Base-by-base conservation (phyloP, 1,140 invertebrate genomes). In the Solenopsis fugax region DNA sequence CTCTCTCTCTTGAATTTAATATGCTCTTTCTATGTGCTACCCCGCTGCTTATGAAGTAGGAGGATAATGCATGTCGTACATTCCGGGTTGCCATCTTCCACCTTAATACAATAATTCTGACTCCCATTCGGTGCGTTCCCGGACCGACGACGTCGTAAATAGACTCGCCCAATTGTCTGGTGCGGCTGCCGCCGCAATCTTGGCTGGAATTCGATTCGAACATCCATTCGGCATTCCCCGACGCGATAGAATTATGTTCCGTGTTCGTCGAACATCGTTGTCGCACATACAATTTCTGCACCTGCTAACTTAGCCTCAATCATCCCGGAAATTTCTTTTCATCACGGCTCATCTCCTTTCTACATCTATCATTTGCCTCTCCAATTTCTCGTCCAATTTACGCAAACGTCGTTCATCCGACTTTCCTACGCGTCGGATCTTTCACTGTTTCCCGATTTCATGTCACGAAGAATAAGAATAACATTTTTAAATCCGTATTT, bases 81-180 rank as follows among this genome's bases (percentile, higher is more conserved):
- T 89, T 75, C 67, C 24, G 37, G 37, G n/a, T 69, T 60, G 45
- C 24, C 48, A 4, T 65, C 69, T 58, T 80, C 41, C 56, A 52
- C 37, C 73, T 82, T 65, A 90, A 78, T 86, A 87, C 45, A 84
- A 89, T 90, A 87, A 90, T 89, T 73, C 60, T 87, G 48, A 34
- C 85, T 50, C 29, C 34, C n/a, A 50, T 64, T n/a, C 58, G 77
- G 50, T 65, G 76, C 71, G 50, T 89, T 89, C 85, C 50, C 29
- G 48, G 50, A 50, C 50, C 62, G 41, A 50, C 62, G 41, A 50
- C 56, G 56, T 89, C 85, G 88, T 89, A 87, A 90, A 90, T 89
- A 87, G 73, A 76, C 34, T 64, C 56, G n/a, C 75, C 75, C 86
- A 41, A 90, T 90, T 81, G 75, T 87, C 84, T 84, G 69, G n/a